These are phyloP conservation scores for Erynnis tages DNA, from an alignment of 2,888 invertebrate species.

Conservation along the genomic window DNA sequence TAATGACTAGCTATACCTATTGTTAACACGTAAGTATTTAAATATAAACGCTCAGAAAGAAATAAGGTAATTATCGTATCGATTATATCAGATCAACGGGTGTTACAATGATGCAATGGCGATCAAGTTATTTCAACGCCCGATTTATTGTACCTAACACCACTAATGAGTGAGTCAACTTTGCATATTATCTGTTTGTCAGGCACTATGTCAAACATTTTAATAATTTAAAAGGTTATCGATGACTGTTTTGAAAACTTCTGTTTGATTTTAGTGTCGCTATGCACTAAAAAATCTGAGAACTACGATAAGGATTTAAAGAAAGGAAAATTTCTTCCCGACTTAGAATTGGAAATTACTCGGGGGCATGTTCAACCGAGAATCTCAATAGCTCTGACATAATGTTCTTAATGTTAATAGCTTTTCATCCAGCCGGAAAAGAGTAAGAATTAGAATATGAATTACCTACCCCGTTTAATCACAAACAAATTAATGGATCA, in stretches of 20 bases:
- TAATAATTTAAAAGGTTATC: too few relatives aligned
- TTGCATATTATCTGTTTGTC: not conserved
- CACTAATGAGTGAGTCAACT: not conserved
- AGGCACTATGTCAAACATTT: too few relatives aligned
- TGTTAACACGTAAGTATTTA: not conserved
- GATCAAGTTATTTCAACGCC: not conserved
- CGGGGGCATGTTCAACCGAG: not conserved
- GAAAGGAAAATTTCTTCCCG: not conserved
- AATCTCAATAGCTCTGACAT: not conserved
- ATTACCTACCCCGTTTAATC: conserved; percentile 36
- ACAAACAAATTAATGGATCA: conserved; percentile 17
- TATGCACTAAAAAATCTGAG: too few relatives aligned
- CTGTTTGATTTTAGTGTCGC: too few relatives aligned
- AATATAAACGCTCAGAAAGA: not conserved
- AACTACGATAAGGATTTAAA: too few relatives aligned
- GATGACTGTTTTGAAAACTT: too few relatives aligned
- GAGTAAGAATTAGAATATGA: conserved; percentile 39
- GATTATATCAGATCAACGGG: conserved; percentile 3
- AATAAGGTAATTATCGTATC: not conserved
- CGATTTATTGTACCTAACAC: not conserved
- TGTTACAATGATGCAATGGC: conserved; percentile 6
- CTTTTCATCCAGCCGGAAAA: conserved; percentile 36
- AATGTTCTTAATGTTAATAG: conserved; percentile 28
- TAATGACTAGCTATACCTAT: too few relatives aligned
- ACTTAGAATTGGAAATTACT: not conserved